phyloP scores from a whole-genome alignment of 2,888 invertebrate species.

The Drosophila antonietae region DNA sequence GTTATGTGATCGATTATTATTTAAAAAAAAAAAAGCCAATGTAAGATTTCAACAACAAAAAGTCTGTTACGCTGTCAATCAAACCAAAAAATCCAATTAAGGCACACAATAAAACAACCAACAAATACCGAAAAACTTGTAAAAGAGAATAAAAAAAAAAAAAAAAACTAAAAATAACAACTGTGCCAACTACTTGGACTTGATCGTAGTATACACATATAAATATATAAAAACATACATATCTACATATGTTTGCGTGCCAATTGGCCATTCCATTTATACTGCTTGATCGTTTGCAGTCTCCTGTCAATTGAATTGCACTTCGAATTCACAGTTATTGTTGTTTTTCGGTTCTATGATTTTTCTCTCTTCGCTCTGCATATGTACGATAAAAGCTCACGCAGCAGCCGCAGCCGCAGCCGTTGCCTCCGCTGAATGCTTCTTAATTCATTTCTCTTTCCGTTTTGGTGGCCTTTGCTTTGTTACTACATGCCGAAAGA shows the following conservation, averaged over 20 bases:
- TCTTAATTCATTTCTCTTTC: slow-evolving; percentile 61
- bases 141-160: neutral
- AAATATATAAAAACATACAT: slow-evolving; percentile 14
- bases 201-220: slow-evolving; percentile 28
- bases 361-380: slow-evolving; percentile 11
- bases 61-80: slow-evolving; percentile 35
- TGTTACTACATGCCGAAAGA: slow-evolving; percentile 57
- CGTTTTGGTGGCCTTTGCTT: slow-evolving; percentile 44
- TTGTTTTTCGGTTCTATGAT: slow-evolving; percentile 23
- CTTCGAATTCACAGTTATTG: slow-evolving; percentile 22
- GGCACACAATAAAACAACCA: slow-evolving; percentile 25
- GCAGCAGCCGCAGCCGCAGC: slow-evolving; percentile 4
- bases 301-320: slow-evolving; percentile 52
- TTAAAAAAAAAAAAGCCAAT: neutral
- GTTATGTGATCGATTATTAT: slow-evolving; percentile 16
- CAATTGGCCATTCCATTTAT: slow-evolving; percentile 41
- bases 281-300: slow-evolving; percentile 34
- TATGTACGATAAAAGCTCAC: slow-evolving; percentile 3
- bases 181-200: slow-evolving; percentile 58
- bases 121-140: neutral
- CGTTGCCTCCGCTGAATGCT: slow-evolving; percentile 2
- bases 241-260: slow-evolving; percentile 10
- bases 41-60: slow-evolving; percentile 28
- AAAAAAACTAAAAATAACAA: slow-evolving; percentile 31
- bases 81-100: slow-evolving; percentile 39